Percentiles rank a stretch among this genome's conserved stretches.
Conservation (phyloP, 1,140 invertebrate species). For the Zaprionus africanus region DNA sequence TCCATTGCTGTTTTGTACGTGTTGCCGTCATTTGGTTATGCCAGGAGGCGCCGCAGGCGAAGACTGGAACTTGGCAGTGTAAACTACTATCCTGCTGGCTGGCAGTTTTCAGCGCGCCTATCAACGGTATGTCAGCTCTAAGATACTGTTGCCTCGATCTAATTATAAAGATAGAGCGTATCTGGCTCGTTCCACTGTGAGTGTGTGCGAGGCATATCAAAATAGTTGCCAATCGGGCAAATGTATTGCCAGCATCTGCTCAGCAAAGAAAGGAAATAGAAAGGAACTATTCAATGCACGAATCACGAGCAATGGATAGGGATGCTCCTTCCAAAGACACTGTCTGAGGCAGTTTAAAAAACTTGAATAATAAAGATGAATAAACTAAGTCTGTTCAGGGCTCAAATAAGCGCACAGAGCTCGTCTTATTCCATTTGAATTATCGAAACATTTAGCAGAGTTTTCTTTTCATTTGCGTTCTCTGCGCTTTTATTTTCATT, state of each 20-base stretch:
- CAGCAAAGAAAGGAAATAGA: slow-evolving; percentile 14
- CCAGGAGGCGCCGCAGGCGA: slow-evolving; percentile 27
- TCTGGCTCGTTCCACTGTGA: neutral
- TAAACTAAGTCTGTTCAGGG: neutral
- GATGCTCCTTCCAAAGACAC: neutral
- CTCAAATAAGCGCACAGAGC: neutral
- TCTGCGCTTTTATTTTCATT: slow-evolving; percentile 34
- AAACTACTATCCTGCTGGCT: slow-evolving; percentile 52
- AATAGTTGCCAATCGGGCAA: slow-evolving; percentile 32
- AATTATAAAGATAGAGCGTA: slow-evolving; percentile 72
- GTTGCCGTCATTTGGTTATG: slow-evolving; percentile 39
- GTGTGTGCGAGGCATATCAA: slow-evolving; percentile 63
- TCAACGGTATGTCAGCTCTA: slow-evolving; percentile 21
- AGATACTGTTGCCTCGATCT: slow-evolving; percentile 58
- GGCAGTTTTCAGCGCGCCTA: slow-evolving; percentile 24
- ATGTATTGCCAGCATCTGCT: slow-evolving; percentile 31
- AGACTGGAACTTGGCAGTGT: slow-evolving; percentile 47
- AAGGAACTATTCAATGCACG: slow-evolving; percentile 7
- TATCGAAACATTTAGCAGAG: neutral
- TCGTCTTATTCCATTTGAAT: slow-evolving; percentile 2
- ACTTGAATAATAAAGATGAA: neutral
- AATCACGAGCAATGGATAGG: slow-evolving; percentile 5
- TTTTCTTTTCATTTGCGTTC: slow-evolving; percentile 14
- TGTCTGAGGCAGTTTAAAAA: neutral
- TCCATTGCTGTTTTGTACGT: slow-evolving; percentile 37